These are phyloP conservation scores for Mormyrus hasselquistii DNA, from an alignment of 2,797 vertebrate species.

Conservation along the genomic window DNA sequence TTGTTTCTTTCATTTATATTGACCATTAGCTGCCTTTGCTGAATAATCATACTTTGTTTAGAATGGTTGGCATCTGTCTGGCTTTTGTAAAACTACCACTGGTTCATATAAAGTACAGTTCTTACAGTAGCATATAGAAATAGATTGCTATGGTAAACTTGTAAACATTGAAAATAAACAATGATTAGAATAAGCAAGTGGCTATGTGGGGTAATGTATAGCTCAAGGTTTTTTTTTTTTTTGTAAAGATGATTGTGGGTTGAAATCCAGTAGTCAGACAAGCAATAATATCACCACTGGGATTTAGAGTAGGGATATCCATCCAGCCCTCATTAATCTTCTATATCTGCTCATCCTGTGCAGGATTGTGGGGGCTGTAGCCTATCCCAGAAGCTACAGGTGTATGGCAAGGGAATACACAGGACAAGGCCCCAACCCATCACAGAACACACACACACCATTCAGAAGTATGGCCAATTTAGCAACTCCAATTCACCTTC, in stretches of 20 bases:
- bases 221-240: background rate
- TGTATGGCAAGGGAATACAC: background rate
- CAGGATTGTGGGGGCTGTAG: background rate
- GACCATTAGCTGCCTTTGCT: background rate
- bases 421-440: background rate
- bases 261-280: background rate
- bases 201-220: background rate
- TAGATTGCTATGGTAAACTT: background rate
- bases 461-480: background rate
- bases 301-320: background rate
- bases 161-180: background rate
- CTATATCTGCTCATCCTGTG: background rate
- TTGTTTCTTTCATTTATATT: background rate
- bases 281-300: background rate
- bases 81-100: background rate
- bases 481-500: background rate
- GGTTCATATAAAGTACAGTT: background rate
- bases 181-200: background rate
- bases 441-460: background rate
- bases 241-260: background rate
- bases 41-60: background rate
- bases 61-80: background rate
- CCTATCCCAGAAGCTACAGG: background rate
- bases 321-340: background rate
- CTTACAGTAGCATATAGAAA: background rate